Base-by-base conservation (phyloP, 2,113 vertebrate genomes). In the Riparia riparia region DNA sequence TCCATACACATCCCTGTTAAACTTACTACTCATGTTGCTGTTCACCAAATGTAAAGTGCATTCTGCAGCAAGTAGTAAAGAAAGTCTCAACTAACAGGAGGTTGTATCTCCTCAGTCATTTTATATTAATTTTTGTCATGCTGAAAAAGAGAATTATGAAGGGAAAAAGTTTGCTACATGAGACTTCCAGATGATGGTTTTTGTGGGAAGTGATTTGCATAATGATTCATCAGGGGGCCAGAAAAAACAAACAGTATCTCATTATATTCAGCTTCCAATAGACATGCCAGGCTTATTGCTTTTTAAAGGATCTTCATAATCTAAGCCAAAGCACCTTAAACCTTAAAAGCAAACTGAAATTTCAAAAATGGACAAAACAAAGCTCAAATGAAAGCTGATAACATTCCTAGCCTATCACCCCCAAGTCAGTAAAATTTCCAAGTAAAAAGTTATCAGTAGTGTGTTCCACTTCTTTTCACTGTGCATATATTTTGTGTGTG, bases 171-270 rank as follows among this genome's bases (percentile, higher is more conserved):
- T 84, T 90, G 42, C 20, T 76, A 18, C 0, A 1, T 47, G 66
- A 91, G 45, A 77, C 32, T 90, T 82, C 14, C 63, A 20, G 63
- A 37, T 87, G 79, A 49, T 58, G 82, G 13, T 70, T 90, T 69
- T 82, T 66, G 64, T 90, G 90, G 87, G 79, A 88, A 73, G 60
- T 51, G 13, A 90, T 95, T 90, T 93, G 49, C 87, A 66, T 95
- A 84, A 64, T 66, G 63, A 88, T 94, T 95, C 71, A 90, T 90
- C 54, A 58, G 51, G 63, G 37, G 32, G 17, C 50, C 78, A 85
- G 81, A 49, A 87, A n/a, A 94, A 91, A 21, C 49, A 78, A 70
- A 81, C 32, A 76, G 1, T 69, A 44, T 82, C 54, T 91, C 39
- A 77, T 89, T 69, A 42, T 76, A 34, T 47, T 88, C 82, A 93